phyloP scores from a whole-genome alignment of 2,888 invertebrate genomes.

The Tipula helvola region DNA sequence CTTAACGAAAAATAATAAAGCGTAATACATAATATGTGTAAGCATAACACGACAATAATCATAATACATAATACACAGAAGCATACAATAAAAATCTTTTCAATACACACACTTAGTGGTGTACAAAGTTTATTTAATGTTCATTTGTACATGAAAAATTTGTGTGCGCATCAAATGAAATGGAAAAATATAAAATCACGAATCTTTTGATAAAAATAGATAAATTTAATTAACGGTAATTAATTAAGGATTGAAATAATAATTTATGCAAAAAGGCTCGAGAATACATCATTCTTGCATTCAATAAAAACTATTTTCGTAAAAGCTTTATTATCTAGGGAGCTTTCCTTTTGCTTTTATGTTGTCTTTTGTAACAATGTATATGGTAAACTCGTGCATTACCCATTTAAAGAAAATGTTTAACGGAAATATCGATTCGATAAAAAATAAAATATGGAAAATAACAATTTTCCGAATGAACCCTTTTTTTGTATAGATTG shows the following conservation, averaged over 20 bases:
- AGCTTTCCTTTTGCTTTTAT: neutral
- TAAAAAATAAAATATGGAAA: neutral
- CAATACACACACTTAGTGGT: neutral
- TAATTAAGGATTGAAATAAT: neutral
- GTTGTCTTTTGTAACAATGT: neutral
- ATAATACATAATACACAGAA: neutral
- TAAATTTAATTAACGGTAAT: neutral
- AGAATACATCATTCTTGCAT: neutral
- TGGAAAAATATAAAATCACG: neutral
- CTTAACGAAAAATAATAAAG: neutral
- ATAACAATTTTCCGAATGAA: neutral
- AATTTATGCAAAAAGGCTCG: no score
- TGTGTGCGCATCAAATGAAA: neutral
- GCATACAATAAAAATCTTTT: neutral
- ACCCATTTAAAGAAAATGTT: neutral
- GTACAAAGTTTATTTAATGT: neutral
- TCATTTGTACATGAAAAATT: neutral
- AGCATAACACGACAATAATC: neutral
- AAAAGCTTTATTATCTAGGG: neutral
- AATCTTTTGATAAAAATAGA: neutral
- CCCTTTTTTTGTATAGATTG: neutral
- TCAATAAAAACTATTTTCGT: neutral
- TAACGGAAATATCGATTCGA: neutral
- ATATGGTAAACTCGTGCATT: no score
- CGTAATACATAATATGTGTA: neutral